phyloP scores from a whole-genome alignment of 1,140 invertebrate species.

The Octopus bimaculoides region DNA sequence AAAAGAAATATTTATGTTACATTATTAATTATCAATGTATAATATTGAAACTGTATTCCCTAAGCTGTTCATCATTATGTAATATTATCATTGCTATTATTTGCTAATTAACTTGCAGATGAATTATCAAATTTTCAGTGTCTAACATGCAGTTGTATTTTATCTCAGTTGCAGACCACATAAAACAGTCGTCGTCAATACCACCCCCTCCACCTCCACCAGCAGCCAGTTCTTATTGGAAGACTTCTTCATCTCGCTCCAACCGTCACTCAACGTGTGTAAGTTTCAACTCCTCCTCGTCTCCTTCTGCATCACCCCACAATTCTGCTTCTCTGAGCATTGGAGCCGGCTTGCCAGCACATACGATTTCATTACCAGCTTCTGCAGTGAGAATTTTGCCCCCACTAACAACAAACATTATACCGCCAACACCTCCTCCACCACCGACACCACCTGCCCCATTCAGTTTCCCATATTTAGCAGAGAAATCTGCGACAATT shows the following conservation, averaged over 20 bases:
- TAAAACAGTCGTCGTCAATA: background rate
- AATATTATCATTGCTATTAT: no score
- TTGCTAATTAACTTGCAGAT: no score
- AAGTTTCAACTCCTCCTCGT: conserved; percentile 7
- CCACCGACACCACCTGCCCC: background rate
- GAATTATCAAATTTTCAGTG: no score
- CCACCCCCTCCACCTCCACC: conserved; percentile 1
- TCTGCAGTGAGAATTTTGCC: background rate
- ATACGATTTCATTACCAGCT: background rate
- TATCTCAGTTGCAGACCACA: background rate
- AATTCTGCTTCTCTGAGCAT: background rate
- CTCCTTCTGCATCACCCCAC: background rate
- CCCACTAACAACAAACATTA: background rate
- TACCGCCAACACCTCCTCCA: background rate
- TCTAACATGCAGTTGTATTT: no score
- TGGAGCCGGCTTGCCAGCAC: background rate
- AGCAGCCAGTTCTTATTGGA: background rate
- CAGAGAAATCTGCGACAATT: background rate
- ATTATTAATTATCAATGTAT: no score
- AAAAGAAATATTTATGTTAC: no score
- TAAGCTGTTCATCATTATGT: no score
- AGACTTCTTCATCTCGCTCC: no score
- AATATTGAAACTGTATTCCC: no score
- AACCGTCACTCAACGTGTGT: conserved; percentile 8
- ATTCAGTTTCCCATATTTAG: background rate